Percentiles rank a stretch among this genome's conserved stretches.
phyloP scores from a whole-genome alignment of 2,797 vertebrate genomes.

The Coregonus ussuriensis region DNA sequence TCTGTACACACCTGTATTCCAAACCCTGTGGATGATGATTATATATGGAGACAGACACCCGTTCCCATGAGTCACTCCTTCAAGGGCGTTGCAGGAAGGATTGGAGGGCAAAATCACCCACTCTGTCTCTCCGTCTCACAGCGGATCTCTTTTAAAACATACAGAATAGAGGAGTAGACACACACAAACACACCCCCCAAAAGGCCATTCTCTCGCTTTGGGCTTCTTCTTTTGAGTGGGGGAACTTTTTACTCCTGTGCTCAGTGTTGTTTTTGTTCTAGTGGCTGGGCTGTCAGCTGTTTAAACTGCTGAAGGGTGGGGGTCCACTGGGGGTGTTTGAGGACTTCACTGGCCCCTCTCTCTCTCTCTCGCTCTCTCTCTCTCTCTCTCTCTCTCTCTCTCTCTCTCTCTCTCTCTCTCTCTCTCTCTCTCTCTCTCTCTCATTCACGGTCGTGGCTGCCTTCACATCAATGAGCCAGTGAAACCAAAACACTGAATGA shows the following conservation, averaged over 20 bases:
- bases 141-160: conserved; percentile 66
- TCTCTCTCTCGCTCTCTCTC: conserved; percentile 23
- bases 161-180: conserved; percentile 34
- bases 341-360: conserved; percentile 66
- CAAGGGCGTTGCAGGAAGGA: conserved; percentile 74
- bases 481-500: conserved; percentile 56
- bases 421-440: conserved; percentile 24
- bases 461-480: conserved; percentile 61
- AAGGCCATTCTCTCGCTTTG: conserved; percentile 46
- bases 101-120: conserved; percentile 76
- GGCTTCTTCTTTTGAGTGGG: conserved; percentile 41
- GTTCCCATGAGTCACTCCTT: conserved; percentile 67
- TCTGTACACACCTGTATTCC: neutral
- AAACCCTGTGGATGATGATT: neutral
- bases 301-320: conserved; percentile 37
- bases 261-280: conserved; percentile 52
- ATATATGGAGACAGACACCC: conserved; percentile 48
- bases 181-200: conserved; percentile 32
- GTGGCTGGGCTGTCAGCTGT: conserved; percentile 58
- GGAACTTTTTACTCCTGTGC: conserved; percentile 45
- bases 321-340: conserved; percentile 60
- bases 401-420: conserved; percentile 24
- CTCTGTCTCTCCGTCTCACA: conserved; percentile 68
- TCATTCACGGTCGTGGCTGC: conserved; percentile 45
- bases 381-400: conserved; percentile 5